Evolutionary conservation across 23 tunicate genomes (phyloP), one percentile per base, ranked within the genome.

Genomic region (Oikopleura dioica): DNA sequence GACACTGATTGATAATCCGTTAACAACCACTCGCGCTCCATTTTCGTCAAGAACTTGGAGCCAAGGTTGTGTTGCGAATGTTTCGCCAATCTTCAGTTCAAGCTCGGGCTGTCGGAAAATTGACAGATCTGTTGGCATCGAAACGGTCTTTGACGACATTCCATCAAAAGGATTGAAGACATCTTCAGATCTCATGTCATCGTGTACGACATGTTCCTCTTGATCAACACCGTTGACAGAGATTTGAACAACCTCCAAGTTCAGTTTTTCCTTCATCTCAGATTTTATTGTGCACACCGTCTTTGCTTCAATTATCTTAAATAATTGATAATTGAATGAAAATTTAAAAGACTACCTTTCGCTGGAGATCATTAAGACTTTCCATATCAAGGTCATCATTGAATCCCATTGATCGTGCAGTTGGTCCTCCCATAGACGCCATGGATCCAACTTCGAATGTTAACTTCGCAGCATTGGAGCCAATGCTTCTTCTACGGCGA

Each of bases 381-480:
- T 63, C 72, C 72, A 63, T 63, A 21, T 21, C 33, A 12, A 2
- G 29, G 9, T 44, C 55, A 28, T 63, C 26, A 12, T 63, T 63
- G 32, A 5, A 28, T 16, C 33, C 72, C 32, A 4, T 31, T 2
- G 33, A 23, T 24, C 72, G 29, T 4, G 72, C 72, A 24, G 26
- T 2, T 2, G 72, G 72, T 28, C 33, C 72, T 2, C 33, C 33
- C 4, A 23, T 31, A 44, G 55, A 44, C 9, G 16, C 16, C 72
- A 63, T 21, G 72, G 72, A 63, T 2, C 72, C 72, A 28, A 63
- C 72, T 63, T 63, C 72, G 26, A 63, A 63, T 31, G 26, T 63
- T 24, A 63, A 28, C 26, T 63, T 23, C 33, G 72, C 72, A 23
- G 72, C 16, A 63, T 63, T 63, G 32, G 29, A 28, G 5, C 33